phyloP scores from a whole-genome alignment of 2,888 invertebrate genomes.

The Dicyrtoma fusca region DNA sequence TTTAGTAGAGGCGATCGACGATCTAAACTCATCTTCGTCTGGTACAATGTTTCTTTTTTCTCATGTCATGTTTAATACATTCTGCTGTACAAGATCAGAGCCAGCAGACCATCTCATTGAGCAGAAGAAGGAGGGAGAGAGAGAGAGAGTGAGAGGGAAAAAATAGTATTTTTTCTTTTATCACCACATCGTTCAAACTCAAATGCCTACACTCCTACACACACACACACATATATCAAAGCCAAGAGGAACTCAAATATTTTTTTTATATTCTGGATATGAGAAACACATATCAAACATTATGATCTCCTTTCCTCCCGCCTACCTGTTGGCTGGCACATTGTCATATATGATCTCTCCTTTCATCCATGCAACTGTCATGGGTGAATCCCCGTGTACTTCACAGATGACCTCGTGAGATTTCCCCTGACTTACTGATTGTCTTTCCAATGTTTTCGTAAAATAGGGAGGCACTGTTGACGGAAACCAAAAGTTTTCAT shows the following conservation, averaged over 20 bases:
- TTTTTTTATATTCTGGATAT: background rate
- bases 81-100: too few relatives aligned
- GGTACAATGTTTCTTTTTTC: too few relatives aligned
- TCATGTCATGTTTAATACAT: too few relatives aligned
- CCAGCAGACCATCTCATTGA: too few relatives aligned
- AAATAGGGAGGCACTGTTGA: constrained; percentile 51
- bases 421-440: constrained; percentile 50
- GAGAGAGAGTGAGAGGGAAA: background rate
- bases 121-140: background rate
- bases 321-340: constrained; percentile 53
- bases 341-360: constrained; percentile 44
- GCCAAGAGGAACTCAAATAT: background rate
- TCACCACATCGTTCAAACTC: background rate
- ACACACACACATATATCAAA: background rate
- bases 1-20: too few relatives aligned
- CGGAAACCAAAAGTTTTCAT: constrained; percentile 22
- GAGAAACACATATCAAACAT: too few relatives aligned
- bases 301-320: too few relatives aligned
- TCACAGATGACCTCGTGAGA: constrained; percentile 53
- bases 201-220: background rate
- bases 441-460: constrained; percentile 44
- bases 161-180: background rate
- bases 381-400: constrained; percentile 48
- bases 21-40: too few relatives aligned
- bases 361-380: constrained; percentile 50